These are phyloP conservation scores for Oceanodroma tethys DNA, from an alignment of 2,113 vertebrate species.

Conservation along the genomic window DNA sequence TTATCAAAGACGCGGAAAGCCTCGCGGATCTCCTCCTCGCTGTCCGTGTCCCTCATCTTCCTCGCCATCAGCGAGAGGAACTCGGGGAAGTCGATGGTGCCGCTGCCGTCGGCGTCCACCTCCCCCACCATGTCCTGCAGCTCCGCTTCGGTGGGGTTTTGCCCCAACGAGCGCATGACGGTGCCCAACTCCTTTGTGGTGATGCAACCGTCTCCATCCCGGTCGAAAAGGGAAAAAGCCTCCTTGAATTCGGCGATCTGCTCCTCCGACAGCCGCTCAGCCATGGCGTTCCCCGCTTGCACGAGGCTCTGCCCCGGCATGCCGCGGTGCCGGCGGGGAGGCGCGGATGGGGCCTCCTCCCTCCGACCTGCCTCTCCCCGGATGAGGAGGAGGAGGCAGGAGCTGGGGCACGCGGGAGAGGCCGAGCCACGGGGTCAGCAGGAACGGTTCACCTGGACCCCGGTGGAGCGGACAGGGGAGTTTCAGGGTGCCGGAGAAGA, in stretches of 20 bases:
- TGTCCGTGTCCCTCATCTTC: slow-evolving; percentile 60
- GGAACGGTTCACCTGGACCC: not conserved
- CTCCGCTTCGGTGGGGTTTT: slow-evolving; percentile 85
- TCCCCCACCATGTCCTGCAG: slow-evolving; percentile 84
- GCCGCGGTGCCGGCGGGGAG: not conserved
- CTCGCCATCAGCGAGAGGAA: slow-evolving; percentile 73
- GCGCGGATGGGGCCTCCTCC: not conserved
- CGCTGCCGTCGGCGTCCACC: slow-evolving; percentile 82
- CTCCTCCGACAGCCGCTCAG: slow-evolving; percentile 39
- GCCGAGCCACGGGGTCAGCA: not conserved
- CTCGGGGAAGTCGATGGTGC: slow-evolving; percentile 60
- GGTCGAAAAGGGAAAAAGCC: slow-evolving; percentile 87
- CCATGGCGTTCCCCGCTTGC: not conserved
- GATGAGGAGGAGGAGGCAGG: not conserved
- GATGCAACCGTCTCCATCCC: slow-evolving; percentile 85
- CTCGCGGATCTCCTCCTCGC: slow-evolving; percentile 74
- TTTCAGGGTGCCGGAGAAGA: not conserved
- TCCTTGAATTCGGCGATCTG: slow-evolving; percentile 80
- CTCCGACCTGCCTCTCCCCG: not conserved
- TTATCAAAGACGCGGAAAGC: slow-evolving; percentile 75
- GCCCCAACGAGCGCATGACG: slow-evolving; percentile 87
- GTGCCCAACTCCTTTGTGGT: slow-evolving; percentile 84
- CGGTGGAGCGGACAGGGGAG: rapidly evolving
- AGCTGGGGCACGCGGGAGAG: not conserved
- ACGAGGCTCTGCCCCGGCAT: not conserved